These are phyloP conservation scores for Taurulus bubalis DNA, from an alignment of 2,113 vertebrate species.

Conservation along the genomic window DNA sequence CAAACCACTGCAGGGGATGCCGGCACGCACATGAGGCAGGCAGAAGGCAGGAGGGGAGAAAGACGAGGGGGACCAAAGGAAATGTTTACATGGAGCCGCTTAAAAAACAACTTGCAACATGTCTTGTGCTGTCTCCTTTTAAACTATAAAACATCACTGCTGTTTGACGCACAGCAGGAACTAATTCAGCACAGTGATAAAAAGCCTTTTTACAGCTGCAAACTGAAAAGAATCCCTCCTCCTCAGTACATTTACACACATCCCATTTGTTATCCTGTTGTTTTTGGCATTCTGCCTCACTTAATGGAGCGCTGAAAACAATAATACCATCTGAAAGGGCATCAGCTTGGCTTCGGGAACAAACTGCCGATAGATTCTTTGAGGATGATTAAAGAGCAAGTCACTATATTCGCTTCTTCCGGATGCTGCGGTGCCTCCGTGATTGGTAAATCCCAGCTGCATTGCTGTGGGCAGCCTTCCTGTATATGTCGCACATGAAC, in stretches of 20 bases:
- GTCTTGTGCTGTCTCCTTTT: slow-evolving; percentile 36
- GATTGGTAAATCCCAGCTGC: slow-evolving; percentile 63
- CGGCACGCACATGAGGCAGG: slow-evolving; percentile 67
- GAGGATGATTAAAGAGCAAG: slow-evolving; percentile 44
- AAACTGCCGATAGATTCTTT: slow-evolving; percentile 35
- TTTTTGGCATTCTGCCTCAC: slow-evolving; percentile 60
- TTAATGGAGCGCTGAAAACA: slow-evolving; percentile 59
- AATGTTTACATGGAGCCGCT: slow-evolving; percentile 67
- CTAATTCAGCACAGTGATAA: slow-evolving; percentile 53
- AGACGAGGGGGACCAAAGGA: slow-evolving; percentile 38
- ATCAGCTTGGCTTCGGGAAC: slow-evolving; percentile 34
- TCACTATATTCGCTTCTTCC: slow-evolving; percentile 49
- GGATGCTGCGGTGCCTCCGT: slow-evolving; percentile 47
- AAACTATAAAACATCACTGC: slow-evolving; percentile 22
- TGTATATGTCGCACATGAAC: slow-evolving; percentile 69
- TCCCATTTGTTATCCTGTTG: slow-evolving; percentile 65
- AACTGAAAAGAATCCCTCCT: slow-evolving; percentile 30
- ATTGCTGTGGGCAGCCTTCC: slow-evolving; percentile 71
- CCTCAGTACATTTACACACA: slow-evolving; percentile 56
- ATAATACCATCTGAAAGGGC: slow-evolving; percentile 41
- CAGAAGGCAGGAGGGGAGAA: slow-evolving; percentile 31
- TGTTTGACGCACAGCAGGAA: slow-evolving; percentile 55
- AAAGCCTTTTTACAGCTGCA: slow-evolving; percentile 43
- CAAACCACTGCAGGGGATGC: slow-evolving; percentile 72
- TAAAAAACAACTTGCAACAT: slow-evolving; percentile 62